phyloP scores from a whole-genome alignment of 2,797 vertebrate genomes.

The Neosilurus hyrtlii region DNA sequence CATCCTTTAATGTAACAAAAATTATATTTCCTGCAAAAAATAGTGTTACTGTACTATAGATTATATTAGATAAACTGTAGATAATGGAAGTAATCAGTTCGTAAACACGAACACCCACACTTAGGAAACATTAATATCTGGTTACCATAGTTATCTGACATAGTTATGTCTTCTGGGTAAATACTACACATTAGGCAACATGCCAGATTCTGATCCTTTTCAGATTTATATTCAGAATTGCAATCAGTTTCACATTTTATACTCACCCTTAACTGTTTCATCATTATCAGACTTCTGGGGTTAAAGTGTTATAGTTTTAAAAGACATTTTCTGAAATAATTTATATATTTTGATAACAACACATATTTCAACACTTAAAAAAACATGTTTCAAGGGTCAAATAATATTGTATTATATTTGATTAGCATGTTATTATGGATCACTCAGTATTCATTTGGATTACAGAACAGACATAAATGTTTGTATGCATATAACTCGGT shows the following conservation, averaged over 20 bases:
- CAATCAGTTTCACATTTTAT: neutral
- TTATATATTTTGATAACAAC: neutral
- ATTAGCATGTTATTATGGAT: neutral
- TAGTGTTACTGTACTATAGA: too few species aligned
- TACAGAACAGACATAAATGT: neutral
- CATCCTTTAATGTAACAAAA: neutral
- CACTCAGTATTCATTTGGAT: neutral
- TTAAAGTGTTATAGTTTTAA: neutral
- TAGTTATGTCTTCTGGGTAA: neutral
- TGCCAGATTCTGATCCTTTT: too few species aligned
- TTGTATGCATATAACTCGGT: neutral
- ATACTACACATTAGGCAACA: neutral
- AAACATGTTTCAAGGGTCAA: neutral
- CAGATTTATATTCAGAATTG: neutral
- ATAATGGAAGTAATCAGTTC: neutral
- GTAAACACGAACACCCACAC: neutral
- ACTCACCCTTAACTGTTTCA: neutral
- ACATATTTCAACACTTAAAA: neutral
- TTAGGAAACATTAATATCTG: neutral
- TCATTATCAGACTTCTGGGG: neutral
- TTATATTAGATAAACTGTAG: too few species aligned
- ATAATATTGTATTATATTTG: neutral
- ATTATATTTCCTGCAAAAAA: neutral
- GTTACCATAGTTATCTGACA: conserved; percentile 10
- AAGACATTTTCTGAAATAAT: neutral